Base-by-base conservation (phyloP, 2,888 invertebrate species). In the Athalia cordata region DNA sequence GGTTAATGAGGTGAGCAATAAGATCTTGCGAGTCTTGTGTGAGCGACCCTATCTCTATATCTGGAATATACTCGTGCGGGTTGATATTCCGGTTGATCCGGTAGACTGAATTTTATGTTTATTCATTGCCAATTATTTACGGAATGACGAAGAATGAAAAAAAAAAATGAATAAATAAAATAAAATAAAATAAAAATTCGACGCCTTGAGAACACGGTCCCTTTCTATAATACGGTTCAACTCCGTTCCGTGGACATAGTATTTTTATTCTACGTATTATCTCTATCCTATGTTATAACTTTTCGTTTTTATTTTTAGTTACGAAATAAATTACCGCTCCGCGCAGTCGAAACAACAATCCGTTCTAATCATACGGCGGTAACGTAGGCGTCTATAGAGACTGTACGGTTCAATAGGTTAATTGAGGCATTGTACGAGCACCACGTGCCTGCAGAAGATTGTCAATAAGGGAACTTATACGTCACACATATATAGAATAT, bases 391-490 rank as follows among this genome's bases (percentile, higher is more conserved):
- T 67, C 52, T 59, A 45, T 57, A 70, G 5, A 29, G 45, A 65
- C 5, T 29, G 29, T 55, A 55, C 45, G 47, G 72, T 72, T 72
- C 72, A 59, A 15, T 13, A 72, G 72, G 72, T 72, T 72, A 72
- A 72, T 72, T 59, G 72, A 59, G 47, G 72, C 72, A 59, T 72
- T 72, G 59, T 47, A 11, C 43, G 59, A 59, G 9, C 8, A 59
- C 59, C 72, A 72, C 72, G 72, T 59, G 72, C 47, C 47, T 47
- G 13, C 29, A 8, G 15, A 3, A 47, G 13, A 72, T 59, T 59
- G 72, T 72, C 11, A 3, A 29, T 4, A 43, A 55, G 11, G 50
- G 50, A 15, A 65, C 29, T 29, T 29, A 29, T 29, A 29, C 9
- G 13, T 9, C 29, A 7, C 29, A 47, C 47, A 50, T 50, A 67